phyloP scores from a whole-genome alignment of 2,113 vertebrate species.

The Vicugna pacos region DNA sequence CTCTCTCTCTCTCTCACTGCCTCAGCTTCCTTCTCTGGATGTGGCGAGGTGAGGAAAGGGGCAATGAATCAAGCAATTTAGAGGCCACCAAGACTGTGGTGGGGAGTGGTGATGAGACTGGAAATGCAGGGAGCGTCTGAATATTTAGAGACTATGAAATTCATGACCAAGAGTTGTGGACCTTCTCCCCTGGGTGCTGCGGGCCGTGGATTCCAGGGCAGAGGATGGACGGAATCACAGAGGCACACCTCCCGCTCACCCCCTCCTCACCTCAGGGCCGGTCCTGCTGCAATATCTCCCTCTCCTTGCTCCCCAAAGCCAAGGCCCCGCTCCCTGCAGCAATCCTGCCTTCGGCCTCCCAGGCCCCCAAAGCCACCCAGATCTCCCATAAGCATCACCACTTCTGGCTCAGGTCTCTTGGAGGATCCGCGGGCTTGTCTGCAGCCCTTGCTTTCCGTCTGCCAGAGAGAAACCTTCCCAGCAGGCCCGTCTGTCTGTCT shows the following conservation, averaged over 20 bases:
- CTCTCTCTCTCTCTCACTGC: background rate
- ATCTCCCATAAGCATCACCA: background rate
- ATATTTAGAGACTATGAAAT: background rate
- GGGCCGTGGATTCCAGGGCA: background rate
- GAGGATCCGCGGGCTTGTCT: background rate
- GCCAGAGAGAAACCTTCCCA: conserved; percentile 70
- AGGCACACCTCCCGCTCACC: accelerated
- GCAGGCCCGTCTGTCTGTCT: conserved; percentile 72
- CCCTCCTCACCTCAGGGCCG: background rate
- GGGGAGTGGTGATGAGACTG: accelerated
- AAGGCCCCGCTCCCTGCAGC: background rate
- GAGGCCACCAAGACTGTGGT: background rate
- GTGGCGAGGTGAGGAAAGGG: background rate
- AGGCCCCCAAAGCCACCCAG: background rate
- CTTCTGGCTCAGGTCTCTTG: background rate
- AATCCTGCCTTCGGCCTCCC: background rate
- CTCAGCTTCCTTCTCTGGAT: background rate
- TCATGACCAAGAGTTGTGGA: background rate
- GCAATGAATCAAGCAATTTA: accelerated
- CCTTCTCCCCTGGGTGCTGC: background rate
- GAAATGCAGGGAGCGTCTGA: accelerated
- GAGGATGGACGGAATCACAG: background rate
- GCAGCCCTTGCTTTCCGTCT: conserved; percentile 41
- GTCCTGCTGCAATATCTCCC: too few species aligned
- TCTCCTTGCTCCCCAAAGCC: accelerated